Evolutionary conservation across 2,888 invertebrate species (phyloP).

Genomic region (Keiferia lycopersicella): DNA sequence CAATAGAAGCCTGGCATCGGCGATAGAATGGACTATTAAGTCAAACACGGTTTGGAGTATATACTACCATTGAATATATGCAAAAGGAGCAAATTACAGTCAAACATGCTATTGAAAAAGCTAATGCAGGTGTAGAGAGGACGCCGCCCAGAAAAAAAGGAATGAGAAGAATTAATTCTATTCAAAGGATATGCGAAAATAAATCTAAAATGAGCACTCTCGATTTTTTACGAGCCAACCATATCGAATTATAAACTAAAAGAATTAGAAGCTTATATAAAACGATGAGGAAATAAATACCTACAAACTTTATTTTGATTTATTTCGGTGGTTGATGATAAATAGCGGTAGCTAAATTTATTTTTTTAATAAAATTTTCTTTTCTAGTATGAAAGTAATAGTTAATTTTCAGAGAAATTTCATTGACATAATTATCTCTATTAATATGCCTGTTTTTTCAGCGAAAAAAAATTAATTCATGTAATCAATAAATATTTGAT

Average conservation of each 20-base stretch:
- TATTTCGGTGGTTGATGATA: too few species aligned
- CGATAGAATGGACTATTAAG: not conserved
- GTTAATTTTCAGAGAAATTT: too few species aligned
- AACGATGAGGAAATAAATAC: too few species aligned
- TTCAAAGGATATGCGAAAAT: not conserved
- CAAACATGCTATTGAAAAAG: slow-evolving; percentile 4
- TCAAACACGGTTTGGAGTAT: not conserved
- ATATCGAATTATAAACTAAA: not conserved
- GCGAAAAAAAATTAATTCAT: too few species aligned
- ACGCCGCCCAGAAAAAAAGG: not conserved
- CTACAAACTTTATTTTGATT: too few species aligned
- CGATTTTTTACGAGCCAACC: not conserved
- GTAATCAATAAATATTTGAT: too few species aligned
- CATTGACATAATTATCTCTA: too few species aligned
- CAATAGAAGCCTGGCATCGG: slow-evolving; percentile 2
- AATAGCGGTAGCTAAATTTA: too few species aligned
- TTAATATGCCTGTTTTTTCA: too few species aligned
- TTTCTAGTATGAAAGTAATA: too few species aligned
- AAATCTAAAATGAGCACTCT: not conserved
- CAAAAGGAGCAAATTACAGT: slow-evolving; percentile 2
- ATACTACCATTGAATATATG: not conserved
- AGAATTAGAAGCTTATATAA: not conserved
- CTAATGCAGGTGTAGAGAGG: not conserved
- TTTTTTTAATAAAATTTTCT: too few species aligned
- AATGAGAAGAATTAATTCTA: not conserved